Evolutionary conservation across 2,113 vertebrate genomes (phyloP).

Genomic region (Baryphthengus martii): DNA sequence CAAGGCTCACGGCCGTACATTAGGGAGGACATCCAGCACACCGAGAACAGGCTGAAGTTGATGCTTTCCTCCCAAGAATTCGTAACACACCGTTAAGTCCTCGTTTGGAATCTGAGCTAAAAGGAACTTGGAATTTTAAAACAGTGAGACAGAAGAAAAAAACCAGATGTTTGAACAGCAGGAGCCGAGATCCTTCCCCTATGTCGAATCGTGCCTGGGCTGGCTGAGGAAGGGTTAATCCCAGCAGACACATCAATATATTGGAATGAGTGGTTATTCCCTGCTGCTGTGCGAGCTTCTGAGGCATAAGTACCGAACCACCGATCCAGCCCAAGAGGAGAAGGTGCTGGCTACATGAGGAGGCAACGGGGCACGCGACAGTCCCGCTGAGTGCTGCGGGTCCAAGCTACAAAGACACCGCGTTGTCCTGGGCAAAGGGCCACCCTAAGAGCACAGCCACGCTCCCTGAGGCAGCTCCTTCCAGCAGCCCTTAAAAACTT

Average conservation of each 20-base stretch:
- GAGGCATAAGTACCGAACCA: background rate
- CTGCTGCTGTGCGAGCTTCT: background rate
- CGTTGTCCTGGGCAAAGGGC: accelerated
- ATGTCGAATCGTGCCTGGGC: background rate
- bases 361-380: background rate
- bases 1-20: background rate
- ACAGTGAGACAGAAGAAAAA: background rate
- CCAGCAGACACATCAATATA: accelerated
- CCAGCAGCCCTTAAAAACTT: accelerated
- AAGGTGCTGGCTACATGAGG: background rate
- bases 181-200: background rate
- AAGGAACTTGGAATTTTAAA: background rate
- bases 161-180: background rate
- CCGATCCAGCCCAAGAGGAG: too few relatives aligned
- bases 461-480: background rate
- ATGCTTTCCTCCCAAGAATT: background rate
- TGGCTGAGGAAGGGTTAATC: background rate
- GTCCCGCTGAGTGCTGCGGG: accelerated
- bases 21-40: background rate
- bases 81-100: background rate
- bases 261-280: background rate
- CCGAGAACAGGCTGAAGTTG: background rate
- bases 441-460: background rate
- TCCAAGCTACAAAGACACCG: accelerated
- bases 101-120: background rate